Evolutionary conservation across 2,888 invertebrate genomes (phyloP).

Genomic region (Torymus texanus): DNA sequence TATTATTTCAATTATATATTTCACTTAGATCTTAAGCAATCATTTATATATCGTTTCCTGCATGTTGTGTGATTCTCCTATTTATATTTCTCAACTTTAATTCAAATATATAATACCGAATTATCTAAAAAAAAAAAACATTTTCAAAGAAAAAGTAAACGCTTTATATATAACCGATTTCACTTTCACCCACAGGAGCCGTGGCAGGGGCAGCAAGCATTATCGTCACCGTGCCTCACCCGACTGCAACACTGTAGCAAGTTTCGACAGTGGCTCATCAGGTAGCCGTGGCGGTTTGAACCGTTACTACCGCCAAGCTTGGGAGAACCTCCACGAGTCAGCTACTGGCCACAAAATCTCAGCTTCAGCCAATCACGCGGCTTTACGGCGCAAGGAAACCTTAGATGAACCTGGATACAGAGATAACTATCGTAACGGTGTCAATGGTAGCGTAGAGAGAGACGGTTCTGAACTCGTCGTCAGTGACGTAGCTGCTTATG

Average conservation of each 20-base stretch:
- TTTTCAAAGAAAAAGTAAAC: too few species aligned
- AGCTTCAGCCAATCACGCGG: constrained; percentile 76
- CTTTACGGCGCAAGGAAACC: constrained; percentile 82
- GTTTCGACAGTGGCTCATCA: constrained; percentile 91
- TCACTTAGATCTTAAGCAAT: too few species aligned
- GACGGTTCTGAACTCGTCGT: constrained; percentile 88
- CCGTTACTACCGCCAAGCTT: constrained; percentile 92
- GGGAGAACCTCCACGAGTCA: constrained; percentile 93
- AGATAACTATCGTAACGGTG: constrained; percentile 66
- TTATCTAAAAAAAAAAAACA: too few species aligned
- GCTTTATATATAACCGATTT: too few species aligned
- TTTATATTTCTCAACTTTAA: too few species aligned
- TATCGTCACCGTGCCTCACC: constrained; percentile 92
- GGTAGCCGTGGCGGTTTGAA: constrained; percentile 89
- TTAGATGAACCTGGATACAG: constrained; percentile 80
- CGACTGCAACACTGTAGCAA: constrained; percentile 93
- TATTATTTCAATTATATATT: too few species aligned
- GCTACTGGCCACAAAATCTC: constrained; percentile 78
- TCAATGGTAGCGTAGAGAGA: constrained; percentile 69
- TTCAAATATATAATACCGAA: too few species aligned
- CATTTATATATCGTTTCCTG: too few species aligned
- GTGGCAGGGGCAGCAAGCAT: constrained; percentile 84
- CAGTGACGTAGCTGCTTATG: constrained; percentile 78
- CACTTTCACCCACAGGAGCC: constrained; percentile 78
- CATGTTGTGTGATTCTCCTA: too few species aligned